Conservation (phyloP, 2,888 invertebrate species). For the Sussaba pulchella region DNA sequence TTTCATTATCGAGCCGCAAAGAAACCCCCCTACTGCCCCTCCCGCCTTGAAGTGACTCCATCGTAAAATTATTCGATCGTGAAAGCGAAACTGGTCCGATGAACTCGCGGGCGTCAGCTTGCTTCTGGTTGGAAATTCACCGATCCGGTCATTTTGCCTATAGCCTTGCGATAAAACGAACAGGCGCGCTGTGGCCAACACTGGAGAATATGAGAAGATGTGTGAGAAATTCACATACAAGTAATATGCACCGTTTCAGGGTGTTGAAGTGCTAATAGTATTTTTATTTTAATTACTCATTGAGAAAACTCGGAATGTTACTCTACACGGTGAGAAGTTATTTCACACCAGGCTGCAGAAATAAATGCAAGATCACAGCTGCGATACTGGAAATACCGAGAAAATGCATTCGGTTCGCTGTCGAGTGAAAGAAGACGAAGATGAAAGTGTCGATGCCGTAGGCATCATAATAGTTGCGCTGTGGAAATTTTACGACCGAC, state of each 20-base stretch:
- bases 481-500: conserved; percentile 61
- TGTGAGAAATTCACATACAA: conserved; percentile 7
- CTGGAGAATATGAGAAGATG: background rate
- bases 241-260: conserved; percentile 9
- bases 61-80: conserved; percentile 52
- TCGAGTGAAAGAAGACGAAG: conserved; percentile 46
- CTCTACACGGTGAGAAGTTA: background rate
- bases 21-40: background rate
- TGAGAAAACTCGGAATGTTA: conserved; percentile 16
- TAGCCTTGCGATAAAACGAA: conserved; percentile 7
- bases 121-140: background rate
- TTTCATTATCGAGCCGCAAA: conserved; percentile 7
- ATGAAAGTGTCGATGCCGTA: conserved; percentile 18
- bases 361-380: conserved; percentile 15
- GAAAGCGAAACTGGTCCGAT: conserved; percentile 38
- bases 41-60: background rate
- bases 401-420: conserved; percentile 21
- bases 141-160: background rate
- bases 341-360: background rate
- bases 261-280: background rate
- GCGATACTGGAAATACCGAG: conserved; percentile 40
- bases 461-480: conserved; percentile 5
- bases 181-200: background rate
- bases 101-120: background rate
- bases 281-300: conserved; percentile 41